phyloP scores from a whole-genome alignment of 53 echinoderm and acorn worm species.

The Hippasteria phrygiana region DNA sequence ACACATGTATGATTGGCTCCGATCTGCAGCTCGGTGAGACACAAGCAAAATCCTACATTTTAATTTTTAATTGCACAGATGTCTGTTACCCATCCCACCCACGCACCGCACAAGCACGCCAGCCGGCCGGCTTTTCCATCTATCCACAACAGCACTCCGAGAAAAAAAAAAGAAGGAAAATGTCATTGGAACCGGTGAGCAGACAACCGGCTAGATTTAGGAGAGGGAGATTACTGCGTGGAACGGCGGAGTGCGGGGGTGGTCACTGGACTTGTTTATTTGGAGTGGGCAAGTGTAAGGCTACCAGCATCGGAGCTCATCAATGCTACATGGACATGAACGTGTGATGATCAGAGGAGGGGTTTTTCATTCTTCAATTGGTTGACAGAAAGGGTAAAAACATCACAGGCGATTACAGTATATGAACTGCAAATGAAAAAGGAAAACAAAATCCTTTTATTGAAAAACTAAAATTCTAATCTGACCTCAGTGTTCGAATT shows the following conservation, averaged over 20 bases:
- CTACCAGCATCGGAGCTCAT: not conserved
- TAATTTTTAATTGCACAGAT: slow-evolving; percentile 13
- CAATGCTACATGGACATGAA: not conserved
- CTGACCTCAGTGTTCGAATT: no score
- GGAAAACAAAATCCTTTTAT: no score
- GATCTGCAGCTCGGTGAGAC: not conserved
- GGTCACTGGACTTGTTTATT: slow-evolving; percentile 12
- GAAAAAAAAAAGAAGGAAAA: slow-evolving; percentile 12
- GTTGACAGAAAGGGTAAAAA: not conserved
- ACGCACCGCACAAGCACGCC: not conserved
- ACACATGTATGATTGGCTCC: not conserved
- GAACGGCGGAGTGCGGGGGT: slow-evolving; percentile 1
- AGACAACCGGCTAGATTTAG: not conserved
- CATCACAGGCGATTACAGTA: no score
- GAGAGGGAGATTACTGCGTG: not conserved
- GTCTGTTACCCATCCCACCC: slow-evolving; percentile 5
- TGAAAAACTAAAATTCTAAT: no score
- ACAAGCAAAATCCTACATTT: not conserved
- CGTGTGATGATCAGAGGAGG: not conserved
- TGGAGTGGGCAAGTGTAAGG: not conserved
- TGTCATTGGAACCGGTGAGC: not conserved
- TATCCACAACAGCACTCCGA: not conserved
- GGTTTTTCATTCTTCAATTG: not conserved
- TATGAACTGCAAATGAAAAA: no score
- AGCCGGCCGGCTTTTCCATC: not conserved